These are phyloP conservation scores for Nephrocerus scutellatus DNA, from an alignment of 2,888 invertebrate genomes.

Conservation along the genomic window DNA sequence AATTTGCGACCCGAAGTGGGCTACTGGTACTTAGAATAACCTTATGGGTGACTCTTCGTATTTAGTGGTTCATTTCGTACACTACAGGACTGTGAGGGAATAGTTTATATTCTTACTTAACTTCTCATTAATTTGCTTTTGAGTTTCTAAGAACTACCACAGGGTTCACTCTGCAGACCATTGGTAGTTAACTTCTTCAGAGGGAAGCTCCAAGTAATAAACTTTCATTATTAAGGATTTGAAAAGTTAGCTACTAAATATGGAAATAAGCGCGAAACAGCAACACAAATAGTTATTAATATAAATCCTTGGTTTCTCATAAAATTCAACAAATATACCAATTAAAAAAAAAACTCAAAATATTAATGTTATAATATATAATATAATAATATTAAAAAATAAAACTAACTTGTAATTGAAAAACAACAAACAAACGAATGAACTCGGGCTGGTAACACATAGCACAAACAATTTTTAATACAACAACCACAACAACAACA, in stretches of 20 bases:
- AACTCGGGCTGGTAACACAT: background rate
- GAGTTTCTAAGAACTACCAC: no score
- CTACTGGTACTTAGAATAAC: no score
- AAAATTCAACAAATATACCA: slow-evolving; percentile 14
- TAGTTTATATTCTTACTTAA: no score
- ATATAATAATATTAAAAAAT: slow-evolving; percentile 2
- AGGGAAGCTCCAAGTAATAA: slow-evolving; percentile 8
- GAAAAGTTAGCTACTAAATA: no score
- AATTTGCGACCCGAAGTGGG: no score
- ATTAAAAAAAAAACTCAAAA: slow-evolving; percentile 14
- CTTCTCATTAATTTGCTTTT: no score
- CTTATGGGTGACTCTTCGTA: no score
- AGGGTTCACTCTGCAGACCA: no score
- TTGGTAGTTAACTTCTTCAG: slow-evolving; percentile 10
- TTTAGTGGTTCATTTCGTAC: no score
- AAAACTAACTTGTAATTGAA: background rate
- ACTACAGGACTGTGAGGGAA: no score
- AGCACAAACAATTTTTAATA: slow-evolving; percentile 3
- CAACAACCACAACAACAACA: background rate
- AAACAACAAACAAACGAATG: background rate
- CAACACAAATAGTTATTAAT: slow-evolving; percentile 17
- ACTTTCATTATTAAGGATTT: slow-evolving; percentile 10
- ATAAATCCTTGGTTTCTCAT: slow-evolving; percentile 15
- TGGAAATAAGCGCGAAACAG: slow-evolving; percentile 4
- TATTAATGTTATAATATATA: slow-evolving; percentile 4